Percentiles rank a stretch among this genome's conserved stretches.
Conservation (phyloP, 1,140 invertebrate species). For the Pseudomyrmex pallidus region DNA sequence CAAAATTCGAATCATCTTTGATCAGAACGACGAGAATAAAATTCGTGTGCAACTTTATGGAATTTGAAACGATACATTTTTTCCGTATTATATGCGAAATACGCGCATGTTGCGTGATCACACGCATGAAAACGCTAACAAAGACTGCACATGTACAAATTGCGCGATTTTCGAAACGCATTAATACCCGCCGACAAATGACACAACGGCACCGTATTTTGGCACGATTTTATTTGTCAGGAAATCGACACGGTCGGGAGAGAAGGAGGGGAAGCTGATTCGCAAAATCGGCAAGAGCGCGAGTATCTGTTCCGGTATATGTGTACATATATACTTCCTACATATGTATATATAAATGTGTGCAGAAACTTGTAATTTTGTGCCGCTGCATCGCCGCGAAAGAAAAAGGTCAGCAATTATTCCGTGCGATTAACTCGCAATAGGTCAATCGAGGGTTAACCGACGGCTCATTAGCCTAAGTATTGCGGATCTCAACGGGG, state of each 20-base stretch:
- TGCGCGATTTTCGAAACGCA: neutral
- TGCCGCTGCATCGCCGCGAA: neutral
- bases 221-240: constrained; percentile 1
- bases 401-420: constrained; percentile 49
- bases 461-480: constrained; percentile 36
- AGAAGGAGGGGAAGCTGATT: neutral
- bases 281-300: constrained; percentile 31
- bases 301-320: neutral
- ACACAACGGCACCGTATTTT: neutral
- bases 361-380: constrained; percentile 28
- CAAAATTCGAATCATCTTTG: constrained; percentile 3
- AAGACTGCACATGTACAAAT: neutral
- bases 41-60: neutral
- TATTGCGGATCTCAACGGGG: constrained; percentile 29
- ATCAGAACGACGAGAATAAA: constrained; percentile 7
- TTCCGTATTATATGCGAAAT: too few species aligned
- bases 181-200: neutral
- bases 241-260: neutral
- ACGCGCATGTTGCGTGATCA: too few species aligned
- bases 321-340: too few species aligned
- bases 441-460: constrained; percentile 48
- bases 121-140: neutral
- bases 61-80: neutral
- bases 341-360: neutral
- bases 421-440: constrained; percentile 43